Evolutionary conservation across 2,888 invertebrate species (phyloP).

Genomic region (Parnassius smintheus): DNA sequence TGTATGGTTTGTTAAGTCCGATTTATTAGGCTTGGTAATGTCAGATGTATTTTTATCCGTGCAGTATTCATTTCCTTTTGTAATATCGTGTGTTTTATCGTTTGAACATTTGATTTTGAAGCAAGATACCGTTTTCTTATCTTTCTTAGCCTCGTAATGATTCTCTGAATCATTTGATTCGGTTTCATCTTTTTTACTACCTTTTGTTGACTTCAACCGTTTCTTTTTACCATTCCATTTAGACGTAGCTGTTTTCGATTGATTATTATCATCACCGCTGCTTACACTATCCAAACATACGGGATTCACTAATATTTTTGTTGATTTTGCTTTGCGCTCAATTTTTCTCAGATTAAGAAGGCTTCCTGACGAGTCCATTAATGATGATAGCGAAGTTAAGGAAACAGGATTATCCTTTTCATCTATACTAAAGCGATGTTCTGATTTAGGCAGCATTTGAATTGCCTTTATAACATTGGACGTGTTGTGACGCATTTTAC

Average conservation of each 20-base stretch:
- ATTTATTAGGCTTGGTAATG: constrained; percentile 58
- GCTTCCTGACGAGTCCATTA: constrained; percentile 58
- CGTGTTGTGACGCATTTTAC: constrained; percentile 62
- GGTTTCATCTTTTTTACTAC: constrained; percentile 44
- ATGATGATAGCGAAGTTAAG: constrained; percentile 58
- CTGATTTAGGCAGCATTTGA: constrained; percentile 54
- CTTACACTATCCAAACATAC: constrained; percentile 67
- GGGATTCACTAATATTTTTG: constrained; percentile 75
- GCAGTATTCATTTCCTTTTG: constrained; percentile 59
- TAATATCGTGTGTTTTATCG: constrained; percentile 65
- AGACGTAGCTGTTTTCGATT: constrained; percentile 55
- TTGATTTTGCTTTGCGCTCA: constrained; percentile 72
- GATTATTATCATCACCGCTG: constrained; percentile 70
- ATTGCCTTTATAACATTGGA: constrained; percentile 61
- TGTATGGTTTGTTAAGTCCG: constrained; percentile 69
- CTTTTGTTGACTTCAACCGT: constrained; percentile 61
- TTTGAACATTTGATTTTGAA: constrained; percentile 74
- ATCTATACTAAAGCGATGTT: constrained; percentile 54
- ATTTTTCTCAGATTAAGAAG: constrained; percentile 70
- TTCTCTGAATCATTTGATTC: constrained; percentile 58
- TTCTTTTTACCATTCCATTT: constrained; percentile 77
- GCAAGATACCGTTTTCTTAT: constrained; percentile 73
- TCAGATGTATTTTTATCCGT: constrained; percentile 71
- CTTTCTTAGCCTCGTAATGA: constrained; percentile 63
- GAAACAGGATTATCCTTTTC: constrained; percentile 57